phyloP scores from a whole-genome alignment of 1,140 invertebrate species.

The Temnothorax nylanderi region DNA sequence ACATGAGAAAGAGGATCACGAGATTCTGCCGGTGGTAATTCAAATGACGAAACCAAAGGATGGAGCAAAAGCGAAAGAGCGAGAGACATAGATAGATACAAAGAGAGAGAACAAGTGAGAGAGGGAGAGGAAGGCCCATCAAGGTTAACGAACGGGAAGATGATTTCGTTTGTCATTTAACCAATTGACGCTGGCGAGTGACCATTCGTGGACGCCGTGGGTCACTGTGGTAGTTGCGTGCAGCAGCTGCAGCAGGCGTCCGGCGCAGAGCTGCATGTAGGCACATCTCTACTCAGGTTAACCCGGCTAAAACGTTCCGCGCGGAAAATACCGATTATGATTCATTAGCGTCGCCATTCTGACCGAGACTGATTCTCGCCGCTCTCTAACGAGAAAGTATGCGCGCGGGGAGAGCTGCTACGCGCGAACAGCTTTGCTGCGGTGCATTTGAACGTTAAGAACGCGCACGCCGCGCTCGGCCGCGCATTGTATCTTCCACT shows the following conservation, averaged over 20 bases:
- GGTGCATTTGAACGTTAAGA: slow-evolving; percentile 14
- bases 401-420: slow-evolving; percentile 18
- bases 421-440: neutral
- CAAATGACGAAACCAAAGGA: neutral
- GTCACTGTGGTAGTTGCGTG: neutral
- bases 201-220: neutral
- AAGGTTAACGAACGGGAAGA: slow-evolving; percentile 51
- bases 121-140: neutral
- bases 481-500: slow-evolving; percentile 1
- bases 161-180: slow-evolving; percentile 56
- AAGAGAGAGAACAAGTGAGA: neutral
- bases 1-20: slow-evolving; percentile 43
- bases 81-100: neutral
- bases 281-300: slow-evolving; percentile 53
- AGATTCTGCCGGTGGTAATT: slow-evolving; percentile 26
- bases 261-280: slow-evolving; percentile 1
- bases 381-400: slow-evolving; percentile 64
- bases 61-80: neutral
- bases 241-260: slow-evolving; percentile 5
- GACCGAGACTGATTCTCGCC: slow-evolving; percentile 34
- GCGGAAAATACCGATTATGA: slow-evolving; percentile 69
- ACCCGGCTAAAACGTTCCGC: slow-evolving; percentile 58
- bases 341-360: slow-evolving; percentile 64
- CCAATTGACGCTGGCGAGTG: slow-evolving; percentile 32
- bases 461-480: neutral